Evolutionary conservation across 2,797 vertebrate species (phyloP).

Genomic region (Eospalax fontanierii): DNA sequence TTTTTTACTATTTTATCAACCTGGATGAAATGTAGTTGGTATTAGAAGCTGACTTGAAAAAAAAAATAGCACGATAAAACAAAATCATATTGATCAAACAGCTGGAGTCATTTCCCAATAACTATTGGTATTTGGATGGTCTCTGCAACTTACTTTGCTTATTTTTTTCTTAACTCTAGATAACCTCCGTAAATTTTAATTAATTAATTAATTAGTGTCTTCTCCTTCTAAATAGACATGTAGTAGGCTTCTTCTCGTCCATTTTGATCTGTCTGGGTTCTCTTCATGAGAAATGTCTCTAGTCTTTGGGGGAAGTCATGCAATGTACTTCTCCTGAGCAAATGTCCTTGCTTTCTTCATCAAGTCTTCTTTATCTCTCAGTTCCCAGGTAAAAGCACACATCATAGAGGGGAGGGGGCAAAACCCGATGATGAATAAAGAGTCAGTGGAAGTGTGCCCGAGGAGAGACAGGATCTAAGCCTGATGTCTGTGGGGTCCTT

Average conservation of each 20-base stretch:
- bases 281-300: slow-evolving; percentile 74
- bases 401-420: background rate
- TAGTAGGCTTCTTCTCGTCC: slow-evolving; percentile 79
- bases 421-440: background rate
- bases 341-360: slow-evolving; percentile 61
- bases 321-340: background rate
- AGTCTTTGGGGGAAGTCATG: slow-evolving; percentile 67
- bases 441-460: background rate
- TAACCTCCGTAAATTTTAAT: slow-evolving; percentile 88
- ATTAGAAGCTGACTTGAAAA: slow-evolving; percentile 88
- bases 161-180: slow-evolving; percentile 86
- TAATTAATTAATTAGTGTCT: no score
- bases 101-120: slow-evolving; percentile 88
- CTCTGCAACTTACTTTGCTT: slow-evolving; percentile 80
- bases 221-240: slow-evolving; percentile 83
- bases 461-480: background rate
- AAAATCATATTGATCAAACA: slow-evolving; percentile 90
- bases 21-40: slow-evolving; percentile 94
- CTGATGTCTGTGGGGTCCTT: background rate
- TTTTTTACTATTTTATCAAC: slow-evolving; percentile 97
- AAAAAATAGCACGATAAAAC: slow-evolving; percentile 88
- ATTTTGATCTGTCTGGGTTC: slow-evolving; percentile 85
- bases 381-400: background rate
- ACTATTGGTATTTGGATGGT: slow-evolving; percentile 88
- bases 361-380: slow-evolving; percentile 12